These are phyloP conservation scores for Darevskia mixta DNA, from an alignment of 2,797 vertebrate genomes.

Conservation along the genomic window DNA sequence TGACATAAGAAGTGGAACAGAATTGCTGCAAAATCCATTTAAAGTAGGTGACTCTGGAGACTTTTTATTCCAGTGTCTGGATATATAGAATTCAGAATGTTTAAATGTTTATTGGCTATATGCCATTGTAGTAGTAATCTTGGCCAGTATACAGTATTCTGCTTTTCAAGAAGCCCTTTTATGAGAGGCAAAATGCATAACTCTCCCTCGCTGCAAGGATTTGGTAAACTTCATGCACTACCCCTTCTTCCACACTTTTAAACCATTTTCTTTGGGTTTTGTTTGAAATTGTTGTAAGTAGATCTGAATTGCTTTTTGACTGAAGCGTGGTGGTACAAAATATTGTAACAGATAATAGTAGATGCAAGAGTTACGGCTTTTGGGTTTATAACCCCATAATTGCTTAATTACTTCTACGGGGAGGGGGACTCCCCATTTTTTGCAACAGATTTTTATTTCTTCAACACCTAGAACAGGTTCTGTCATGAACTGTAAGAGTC, in stretches of 20 bases:
- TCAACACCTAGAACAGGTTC: background rate
- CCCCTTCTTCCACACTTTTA: background rate
- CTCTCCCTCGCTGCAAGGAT: background rate
- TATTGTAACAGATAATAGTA: background rate
- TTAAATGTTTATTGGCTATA: background rate
- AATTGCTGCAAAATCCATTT: background rate
- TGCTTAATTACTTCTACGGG: background rate
- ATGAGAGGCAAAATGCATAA: conserved; percentile 1
- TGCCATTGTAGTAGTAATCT: background rate
- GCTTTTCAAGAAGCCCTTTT: background rate
- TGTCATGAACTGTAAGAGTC: conserved; percentile 1
- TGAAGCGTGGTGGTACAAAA: no score
- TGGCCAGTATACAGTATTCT: background rate
- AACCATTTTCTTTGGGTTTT: background rate
- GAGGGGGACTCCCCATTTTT: background rate
- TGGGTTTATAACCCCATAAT: background rate
- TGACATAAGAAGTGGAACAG: background rate
- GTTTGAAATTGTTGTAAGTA: background rate
- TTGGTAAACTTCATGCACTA: background rate
- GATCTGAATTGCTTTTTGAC: background rate
- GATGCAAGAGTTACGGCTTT: background rate
- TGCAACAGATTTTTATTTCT: background rate
- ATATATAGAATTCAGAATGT: background rate
- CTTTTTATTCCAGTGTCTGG: background rate
- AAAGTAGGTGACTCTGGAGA: background rate